Conservation (phyloP, 2,797 vertebrate species). For the Megaceryle alcyon region DNA sequence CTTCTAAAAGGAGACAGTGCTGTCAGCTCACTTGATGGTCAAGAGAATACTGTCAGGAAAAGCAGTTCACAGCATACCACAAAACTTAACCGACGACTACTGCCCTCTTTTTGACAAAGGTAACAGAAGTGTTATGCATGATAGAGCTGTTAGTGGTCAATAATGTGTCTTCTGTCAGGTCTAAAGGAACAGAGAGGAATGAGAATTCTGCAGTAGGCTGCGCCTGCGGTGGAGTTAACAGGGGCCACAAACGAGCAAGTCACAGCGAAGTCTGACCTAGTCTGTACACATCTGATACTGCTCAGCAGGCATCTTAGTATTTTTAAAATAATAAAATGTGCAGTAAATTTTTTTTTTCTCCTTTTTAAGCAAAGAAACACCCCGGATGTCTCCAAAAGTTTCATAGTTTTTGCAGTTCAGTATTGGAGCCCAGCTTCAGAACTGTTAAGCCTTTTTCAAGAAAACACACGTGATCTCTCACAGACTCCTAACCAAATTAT, state of each 20-base stretch:
- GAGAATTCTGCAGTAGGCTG: not conserved
- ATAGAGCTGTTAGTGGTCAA: not conserved
- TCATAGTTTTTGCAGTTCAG: not conserved
- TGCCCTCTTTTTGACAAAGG: not conserved
- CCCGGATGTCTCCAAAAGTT: too few relatives aligned
- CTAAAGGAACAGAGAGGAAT: not conserved
- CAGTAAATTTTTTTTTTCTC: not conserved
- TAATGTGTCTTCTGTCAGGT: not conserved
- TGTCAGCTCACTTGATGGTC: not conserved
- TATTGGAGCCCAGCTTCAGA: not conserved
- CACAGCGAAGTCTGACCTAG: not conserved
- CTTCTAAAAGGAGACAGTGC: not conserved
- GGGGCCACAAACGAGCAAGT: not conserved
- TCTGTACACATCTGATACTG: not conserved
- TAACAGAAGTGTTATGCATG: not conserved
- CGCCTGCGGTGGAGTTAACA: fast-evolving
- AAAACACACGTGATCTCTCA: not conserved
- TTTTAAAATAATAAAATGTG: not conserved
- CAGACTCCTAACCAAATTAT: not conserved
- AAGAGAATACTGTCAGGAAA: not conserved
- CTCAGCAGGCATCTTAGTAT: not conserved
- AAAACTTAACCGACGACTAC: not conserved
- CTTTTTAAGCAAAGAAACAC: not conserved
- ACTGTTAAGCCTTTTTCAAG: not conserved
- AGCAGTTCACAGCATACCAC: not conserved